Evolutionary conservation across 2,797 vertebrate genomes (phyloP).

Genomic region (Megalops cyprinoides): DNA sequence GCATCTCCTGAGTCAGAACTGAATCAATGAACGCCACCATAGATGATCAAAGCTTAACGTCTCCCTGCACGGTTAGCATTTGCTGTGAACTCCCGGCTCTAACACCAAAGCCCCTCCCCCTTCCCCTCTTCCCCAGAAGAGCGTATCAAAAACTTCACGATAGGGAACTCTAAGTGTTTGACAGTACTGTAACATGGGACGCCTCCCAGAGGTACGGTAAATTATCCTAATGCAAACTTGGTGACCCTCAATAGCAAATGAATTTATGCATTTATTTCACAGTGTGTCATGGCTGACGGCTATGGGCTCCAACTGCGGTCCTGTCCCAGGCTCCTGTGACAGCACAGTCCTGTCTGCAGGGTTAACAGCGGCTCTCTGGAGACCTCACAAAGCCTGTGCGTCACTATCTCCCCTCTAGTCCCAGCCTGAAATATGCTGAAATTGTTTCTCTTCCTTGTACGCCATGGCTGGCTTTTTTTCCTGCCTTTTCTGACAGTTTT

Average conservation of each 20-base stretch:
- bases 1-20: conserved; percentile 37
- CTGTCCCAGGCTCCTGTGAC: conserved; percentile 47
- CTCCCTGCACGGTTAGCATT: conserved; percentile 18
- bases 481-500: conserved; percentile 50
- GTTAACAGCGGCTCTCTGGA: conserved; percentile 49
- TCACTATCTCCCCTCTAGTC: conserved; percentile 55
- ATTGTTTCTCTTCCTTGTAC: conserved; percentile 46
- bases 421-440: conserved; percentile 49
- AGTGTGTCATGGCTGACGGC: not conserved
- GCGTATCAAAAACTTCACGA: not conserved
- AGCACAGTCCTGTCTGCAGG: conserved; percentile 31
- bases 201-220: not conserved
- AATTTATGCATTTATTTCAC: not conserved
- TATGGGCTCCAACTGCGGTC: not conserved
- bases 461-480: conserved; percentile 45
- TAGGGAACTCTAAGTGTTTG: not conserved
- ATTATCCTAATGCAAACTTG: not conserved
- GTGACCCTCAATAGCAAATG: conserved; percentile 13
- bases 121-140: not conserved
- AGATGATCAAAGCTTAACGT: conserved; percentile 47
- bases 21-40: conserved; percentile 38
- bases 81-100: not conserved
- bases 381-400: conserved; percentile 50
- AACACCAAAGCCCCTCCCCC: not conserved
- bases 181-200: not conserved